Conservation (phyloP, 64 coral and sea anemone genomes). For the Anthopleura sola region DNA sequence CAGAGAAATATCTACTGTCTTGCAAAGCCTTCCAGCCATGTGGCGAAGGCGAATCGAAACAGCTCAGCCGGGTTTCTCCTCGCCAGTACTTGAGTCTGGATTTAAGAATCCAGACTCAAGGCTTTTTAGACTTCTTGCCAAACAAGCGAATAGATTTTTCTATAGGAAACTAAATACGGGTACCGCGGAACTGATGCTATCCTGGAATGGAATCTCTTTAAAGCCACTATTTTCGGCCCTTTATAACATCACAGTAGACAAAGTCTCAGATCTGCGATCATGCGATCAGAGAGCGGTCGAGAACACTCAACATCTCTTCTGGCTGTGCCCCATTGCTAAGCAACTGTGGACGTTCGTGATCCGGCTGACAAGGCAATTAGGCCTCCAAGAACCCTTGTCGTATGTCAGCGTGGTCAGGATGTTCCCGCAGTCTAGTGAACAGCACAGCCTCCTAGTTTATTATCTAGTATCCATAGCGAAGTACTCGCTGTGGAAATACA, state of each 20-base stretch:
- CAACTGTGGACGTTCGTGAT: neutral
- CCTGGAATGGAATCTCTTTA: neutral
- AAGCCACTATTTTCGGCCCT: no score
- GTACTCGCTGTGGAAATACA: neutral
- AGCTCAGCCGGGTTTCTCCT: neutral
- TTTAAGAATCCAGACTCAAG: neutral
- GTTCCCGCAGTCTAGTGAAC: accelerated
- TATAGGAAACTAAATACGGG: neutral
- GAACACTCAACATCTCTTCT: neutral
- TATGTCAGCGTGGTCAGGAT: neutral
- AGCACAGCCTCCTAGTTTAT: neutral
- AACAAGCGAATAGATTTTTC: neutral
- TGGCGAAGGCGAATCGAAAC: neutral
- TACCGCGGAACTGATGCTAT: neutral
- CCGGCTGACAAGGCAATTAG: neutral
- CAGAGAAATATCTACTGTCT: neutral
- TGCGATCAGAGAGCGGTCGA: neutral
- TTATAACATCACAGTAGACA: neutral
- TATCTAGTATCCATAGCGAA: neutral
- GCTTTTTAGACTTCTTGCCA: neutral
- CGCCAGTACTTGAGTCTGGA: neutral
- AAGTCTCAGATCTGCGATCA: no score
- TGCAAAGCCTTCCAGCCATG: neutral
- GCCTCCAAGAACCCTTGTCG: neutral
- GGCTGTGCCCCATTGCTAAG: neutral